Evolutionary conservation across 2,888 invertebrate species (phyloP), one percentile per base, ranked within the genome.

Genomic region (Standfussiana lucernea): DNA sequence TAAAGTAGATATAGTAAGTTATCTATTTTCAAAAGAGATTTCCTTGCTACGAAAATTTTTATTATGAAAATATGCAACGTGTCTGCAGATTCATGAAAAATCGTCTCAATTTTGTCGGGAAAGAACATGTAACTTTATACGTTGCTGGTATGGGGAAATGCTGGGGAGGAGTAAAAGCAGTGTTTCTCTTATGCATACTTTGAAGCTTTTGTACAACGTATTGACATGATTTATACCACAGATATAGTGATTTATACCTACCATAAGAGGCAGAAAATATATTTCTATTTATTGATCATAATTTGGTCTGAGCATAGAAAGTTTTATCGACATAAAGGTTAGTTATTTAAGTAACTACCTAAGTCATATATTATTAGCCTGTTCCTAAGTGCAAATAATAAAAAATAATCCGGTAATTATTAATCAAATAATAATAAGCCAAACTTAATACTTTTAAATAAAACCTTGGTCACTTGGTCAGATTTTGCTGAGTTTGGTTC

Each of bases 41-140:
- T 74, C 10, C 50, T 53, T 64, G 45, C 67, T 72, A 68, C 10
- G 45, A 68, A 67, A 73, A 73, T 72, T 72, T 73, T 64, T 78
- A 68, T 59, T 45, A 78, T 64, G 64, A 83, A 81, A 82, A 78
- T 74, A 67, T 82, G 70, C 70, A 73, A 50, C 71, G 50, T 56
- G 64, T 68, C 71, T 78, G 78, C 78, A 78, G 78, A 71, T 82
- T 71, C 59, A 70, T 78, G 78, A 82, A 83, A 82, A 78, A 82
- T 82, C 56, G 78, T 74, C 71, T 74, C 82, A 71, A 79, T 80
- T 75, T 79, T 74, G 32, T 72, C 66, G 73, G 47, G 72, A 80
- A 86, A 74, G 83, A 81, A 78, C 73, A 77, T 82, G 76, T 82
- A 66, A 85, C 75, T 77, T 80, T 79, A 81, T 77, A 78, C 82